Evolutionary conservation across 2,797 vertebrate genomes (phyloP), one percentile per base, ranked within the genome.

Genomic region (Sebastes ruberrimus): DNA sequence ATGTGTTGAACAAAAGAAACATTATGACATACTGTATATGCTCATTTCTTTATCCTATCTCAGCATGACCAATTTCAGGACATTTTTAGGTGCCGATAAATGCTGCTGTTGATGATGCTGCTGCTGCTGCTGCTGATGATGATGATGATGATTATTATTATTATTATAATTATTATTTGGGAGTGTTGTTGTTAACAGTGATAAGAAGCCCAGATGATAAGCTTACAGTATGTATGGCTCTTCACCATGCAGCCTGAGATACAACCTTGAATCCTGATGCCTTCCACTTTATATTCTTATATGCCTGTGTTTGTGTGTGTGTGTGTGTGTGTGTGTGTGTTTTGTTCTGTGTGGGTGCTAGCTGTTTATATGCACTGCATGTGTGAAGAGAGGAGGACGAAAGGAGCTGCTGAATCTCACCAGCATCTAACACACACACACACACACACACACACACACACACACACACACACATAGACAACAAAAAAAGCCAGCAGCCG

Each of bases 381-480:
- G 91, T 89, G 90, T 87, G 87, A 91, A 83, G 75, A 88, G 82
- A 90, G 46, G 46, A 49, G 46, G 16, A 49, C 46, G 46, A 49
- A 49, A 49, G 46, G 46, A 49, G 46, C 46, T 49, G 7, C 46
- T 18, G 46, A 49, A 56, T 90, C 82, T 88, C 75, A 83, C 90
- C 87, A 46, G 42, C 14, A 46, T 46, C 42, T 46, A 46, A 64
- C 49, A 32, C 18, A n/a, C 38, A 20, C 52, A 86, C 90, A 89
- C 91, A 83, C 83, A 86, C 89, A 66, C 35, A 86, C 90, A 89
- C 91, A 83, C 83, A 86, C 89, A 66, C 11, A 83, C 83, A 87
- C 83, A 88, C 84, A 90, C 87, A 87, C 87, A 85, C 88, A 86
- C 74, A 74, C 22, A n/a, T 11, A 60, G 9, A 76, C 56, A 75